phyloP scores from a whole-genome alignment of 2,888 invertebrate genomes.

The Hirtodrosophila alboralis region DNA sequence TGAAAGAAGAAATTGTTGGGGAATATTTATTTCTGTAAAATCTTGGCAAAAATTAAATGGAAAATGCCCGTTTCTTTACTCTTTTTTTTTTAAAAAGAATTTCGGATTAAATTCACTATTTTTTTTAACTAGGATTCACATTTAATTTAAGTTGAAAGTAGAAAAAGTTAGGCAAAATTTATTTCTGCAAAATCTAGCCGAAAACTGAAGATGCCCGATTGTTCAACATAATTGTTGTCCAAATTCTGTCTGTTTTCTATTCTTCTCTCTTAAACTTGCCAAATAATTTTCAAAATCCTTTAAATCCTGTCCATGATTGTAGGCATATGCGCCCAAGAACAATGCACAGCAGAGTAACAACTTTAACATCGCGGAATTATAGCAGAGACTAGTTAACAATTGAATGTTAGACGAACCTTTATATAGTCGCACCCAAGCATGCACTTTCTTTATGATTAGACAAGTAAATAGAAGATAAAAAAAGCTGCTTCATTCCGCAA shows the following conservation, averaged over 20 bases:
- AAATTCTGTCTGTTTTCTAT: background rate
- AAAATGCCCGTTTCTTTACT: too few species aligned
- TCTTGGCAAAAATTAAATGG: too few species aligned
- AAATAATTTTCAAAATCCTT: conserved; percentile 21
- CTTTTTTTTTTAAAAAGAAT: too few species aligned
- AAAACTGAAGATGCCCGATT: too few species aligned
- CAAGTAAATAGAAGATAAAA: conserved; percentile 63
- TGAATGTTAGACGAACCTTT: conserved; percentile 21
- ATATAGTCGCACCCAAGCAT: conserved; percentile 34
- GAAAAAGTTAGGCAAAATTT: too few species aligned
- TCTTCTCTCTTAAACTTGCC: conserved; percentile 35
- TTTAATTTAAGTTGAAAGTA: too few species aligned
- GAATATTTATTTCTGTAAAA: too few species aligned
- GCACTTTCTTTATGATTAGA: conserved; percentile 60
- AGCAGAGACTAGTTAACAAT: conserved; percentile 29
- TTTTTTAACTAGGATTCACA: too few species aligned
- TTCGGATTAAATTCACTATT: too few species aligned
- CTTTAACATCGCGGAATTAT: conserved; percentile 49
- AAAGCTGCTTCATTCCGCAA: conserved; percentile 52
- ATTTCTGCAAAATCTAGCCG: too few species aligned
- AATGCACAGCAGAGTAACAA: conserved; percentile 42
- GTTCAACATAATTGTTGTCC: too few species aligned
- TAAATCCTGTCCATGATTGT: conserved; percentile 59
- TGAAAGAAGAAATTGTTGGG: too few species aligned
- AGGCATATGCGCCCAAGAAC: conserved; percentile 19